A percentile compares a stretch with the other conserved stretches of the same genome.
Evolutionary conservation across 2,888 invertebrate genomes (phyloP).

Genomic region (Gymnoscelis rufifasciata): DNA sequence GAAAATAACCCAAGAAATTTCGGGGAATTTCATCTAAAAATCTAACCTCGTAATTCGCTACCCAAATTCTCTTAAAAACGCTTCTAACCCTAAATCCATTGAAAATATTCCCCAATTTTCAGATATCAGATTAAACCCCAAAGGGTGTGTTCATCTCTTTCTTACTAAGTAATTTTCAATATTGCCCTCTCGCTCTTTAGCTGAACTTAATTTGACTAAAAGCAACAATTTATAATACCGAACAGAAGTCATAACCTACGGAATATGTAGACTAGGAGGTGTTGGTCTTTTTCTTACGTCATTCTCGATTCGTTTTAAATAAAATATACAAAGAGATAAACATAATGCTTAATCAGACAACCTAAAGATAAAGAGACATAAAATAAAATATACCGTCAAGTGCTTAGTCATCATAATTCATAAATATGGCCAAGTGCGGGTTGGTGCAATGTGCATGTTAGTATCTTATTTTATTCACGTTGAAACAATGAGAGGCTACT

Average conservation of each 20-base stretch:
- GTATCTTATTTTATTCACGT: no score
- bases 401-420: no score
- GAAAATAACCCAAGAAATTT: no score
- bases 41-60: background rate
- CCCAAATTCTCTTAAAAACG: background rate
- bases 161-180: slow-evolving; percentile 3
- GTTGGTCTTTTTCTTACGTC: background rate
- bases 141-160: slow-evolving; percentile 15
- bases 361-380: no score
- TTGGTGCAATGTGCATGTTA: no score
- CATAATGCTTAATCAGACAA: no score
- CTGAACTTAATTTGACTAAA: slow-evolving; percentile 41
- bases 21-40: no score
- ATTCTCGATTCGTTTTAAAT: background rate
- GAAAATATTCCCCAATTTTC: slow-evolving; percentile 7
- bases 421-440: no score
- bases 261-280: slow-evolving; percentile 6
- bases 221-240: slow-evolving; percentile 41
- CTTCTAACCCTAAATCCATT: background rate
- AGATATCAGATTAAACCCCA: slow-evolving; percentile 10
- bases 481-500: no score
- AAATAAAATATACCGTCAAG: no score
- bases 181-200: slow-evolving; percentile 24
- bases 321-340: no score
- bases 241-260: slow-evolving; percentile 24